Percentiles rank a stretch among this genome's conserved stretches.
Conservation (phyloP, 1,140 invertebrate genomes). For the Pseudomyrmex dendroicus region DNA sequence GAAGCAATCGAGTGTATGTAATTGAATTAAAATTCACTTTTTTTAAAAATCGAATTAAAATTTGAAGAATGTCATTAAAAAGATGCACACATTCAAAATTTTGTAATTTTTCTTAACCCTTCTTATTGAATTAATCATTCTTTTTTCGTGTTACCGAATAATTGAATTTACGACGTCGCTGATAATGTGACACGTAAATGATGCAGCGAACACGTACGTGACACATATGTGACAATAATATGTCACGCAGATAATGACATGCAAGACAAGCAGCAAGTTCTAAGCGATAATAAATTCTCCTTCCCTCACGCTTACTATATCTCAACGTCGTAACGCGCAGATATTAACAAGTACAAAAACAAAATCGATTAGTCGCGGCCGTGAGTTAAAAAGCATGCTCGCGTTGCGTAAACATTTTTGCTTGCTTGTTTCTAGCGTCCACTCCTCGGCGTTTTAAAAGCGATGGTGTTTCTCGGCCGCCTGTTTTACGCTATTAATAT, state of each 20-base stretch:
- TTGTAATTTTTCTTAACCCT: neutral
- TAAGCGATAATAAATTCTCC: conserved; percentile 44
- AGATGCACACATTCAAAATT: no score
- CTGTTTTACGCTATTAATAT: conserved; percentile 63
- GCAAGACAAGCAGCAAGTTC: conserved; percentile 19
- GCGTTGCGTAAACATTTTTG: conserved; percentile 60
- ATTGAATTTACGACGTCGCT: conserved; percentile 12
- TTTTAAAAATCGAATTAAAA: no score
- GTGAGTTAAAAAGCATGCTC: conserved; percentile 54
- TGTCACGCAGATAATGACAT: conserved; percentile 40
- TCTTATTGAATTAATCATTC: neutral
- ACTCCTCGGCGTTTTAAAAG: conserved; percentile 33
- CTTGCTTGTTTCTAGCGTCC: conserved; percentile 18
- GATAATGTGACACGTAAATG: conserved; percentile 22
- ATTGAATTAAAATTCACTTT: no score
- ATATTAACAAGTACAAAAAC: conserved; percentile 54
- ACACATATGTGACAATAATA: conserved; percentile 29
- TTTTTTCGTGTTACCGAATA: neutral
- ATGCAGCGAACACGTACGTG: conserved; percentile 9
- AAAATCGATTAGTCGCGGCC: conserved; percentile 65
- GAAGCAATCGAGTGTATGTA: neutral
- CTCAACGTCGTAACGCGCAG: conserved; percentile 51
- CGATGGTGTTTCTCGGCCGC: conserved; percentile 27
- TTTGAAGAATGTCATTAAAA: no score
- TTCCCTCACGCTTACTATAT: conserved; percentile 19